Percentiles rank a stretch among this genome's conserved stretches.
phyloP scores from a whole-genome alignment of 2,888 invertebrate genomes.

The Lissocephala sabroskyi region DNA sequence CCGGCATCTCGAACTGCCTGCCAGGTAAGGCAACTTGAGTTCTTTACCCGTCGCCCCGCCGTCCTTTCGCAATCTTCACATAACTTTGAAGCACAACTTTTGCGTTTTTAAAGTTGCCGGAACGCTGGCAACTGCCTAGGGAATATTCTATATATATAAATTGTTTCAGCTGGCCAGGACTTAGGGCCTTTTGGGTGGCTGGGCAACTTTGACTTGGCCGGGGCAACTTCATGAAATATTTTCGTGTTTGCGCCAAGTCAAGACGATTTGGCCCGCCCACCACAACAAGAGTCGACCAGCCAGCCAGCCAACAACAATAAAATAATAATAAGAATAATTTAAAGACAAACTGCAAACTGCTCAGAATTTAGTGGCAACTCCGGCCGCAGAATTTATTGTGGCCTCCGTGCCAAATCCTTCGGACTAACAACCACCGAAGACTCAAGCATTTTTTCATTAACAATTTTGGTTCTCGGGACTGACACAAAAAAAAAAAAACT shows the following conservation, averaged over 20 bases:
- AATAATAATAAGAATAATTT: conserved; percentile 8
- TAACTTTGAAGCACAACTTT: conserved; percentile 9
- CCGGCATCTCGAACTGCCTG: too few relatives aligned
- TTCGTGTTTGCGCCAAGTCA: conserved; percentile 17
- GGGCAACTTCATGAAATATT: conserved; percentile 22
- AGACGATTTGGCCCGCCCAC: too few relatives aligned
- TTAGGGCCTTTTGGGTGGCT: conserved; percentile 4
- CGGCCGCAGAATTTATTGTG: conserved; percentile 9
- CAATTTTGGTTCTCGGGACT: too few relatives aligned
- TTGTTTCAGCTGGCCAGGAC: conserved; percentile 29
- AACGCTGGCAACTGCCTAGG: conserved; percentile 5
- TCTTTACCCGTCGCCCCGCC: too few relatives aligned
- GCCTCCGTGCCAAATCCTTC: not conserved
- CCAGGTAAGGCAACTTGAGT: too few relatives aligned
- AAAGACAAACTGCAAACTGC: not conserved
- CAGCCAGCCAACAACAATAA: not conserved
- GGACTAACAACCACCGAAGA: too few relatives aligned
- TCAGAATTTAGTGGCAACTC: not conserved
- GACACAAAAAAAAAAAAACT: too few relatives aligned
- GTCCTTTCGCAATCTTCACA: too few relatives aligned
- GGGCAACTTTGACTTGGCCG: conserved; percentile 29
- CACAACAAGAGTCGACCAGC: too few relatives aligned
- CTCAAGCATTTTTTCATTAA: too few relatives aligned
- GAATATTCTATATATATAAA: too few relatives aligned
- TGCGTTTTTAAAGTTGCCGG: conserved; percentile 1